Evolutionary conservation across 2,113 vertebrate genomes (phyloP).

Genomic region (Varanus komodoensis): DNA sequence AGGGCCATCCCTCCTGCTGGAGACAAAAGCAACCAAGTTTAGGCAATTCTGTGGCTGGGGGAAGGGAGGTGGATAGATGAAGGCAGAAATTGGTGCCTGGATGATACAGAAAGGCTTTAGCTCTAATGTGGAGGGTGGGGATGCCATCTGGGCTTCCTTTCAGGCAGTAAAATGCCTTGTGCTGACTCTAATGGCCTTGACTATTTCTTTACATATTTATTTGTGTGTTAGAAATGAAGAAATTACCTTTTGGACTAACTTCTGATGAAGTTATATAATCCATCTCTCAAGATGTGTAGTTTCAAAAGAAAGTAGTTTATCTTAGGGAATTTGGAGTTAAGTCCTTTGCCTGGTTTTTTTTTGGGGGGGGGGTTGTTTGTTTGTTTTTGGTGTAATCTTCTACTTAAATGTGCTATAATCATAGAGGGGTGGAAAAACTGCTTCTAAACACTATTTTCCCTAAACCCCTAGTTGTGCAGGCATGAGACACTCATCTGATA

Average conservation of each 20-base stretch:
- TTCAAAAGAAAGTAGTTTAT: slow-evolving; percentile 20
- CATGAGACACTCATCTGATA: neutral
- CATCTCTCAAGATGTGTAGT: neutral
- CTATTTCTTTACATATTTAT: neutral
- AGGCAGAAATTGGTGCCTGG: too few relatives aligned
- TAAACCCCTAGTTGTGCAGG: neutral
- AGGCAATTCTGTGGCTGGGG: too few relatives aligned
- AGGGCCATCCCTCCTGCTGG: neutral
- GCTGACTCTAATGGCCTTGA: neutral
- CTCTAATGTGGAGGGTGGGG: too few relatives aligned
- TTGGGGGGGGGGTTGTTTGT: neutral
- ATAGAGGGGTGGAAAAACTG: slow-evolving; percentile 9
- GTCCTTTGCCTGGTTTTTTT: neutral
- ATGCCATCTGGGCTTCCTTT: too few relatives aligned
- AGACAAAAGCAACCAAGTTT: too few relatives aligned
- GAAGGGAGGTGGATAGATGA: too few relatives aligned
- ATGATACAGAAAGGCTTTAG: too few relatives aligned
- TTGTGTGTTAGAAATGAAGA: slow-evolving; percentile 6
- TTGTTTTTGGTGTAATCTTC: neutral
- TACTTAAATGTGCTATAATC: slow-evolving; percentile 2
- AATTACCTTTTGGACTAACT: neutral
- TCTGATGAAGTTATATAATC: neutral
- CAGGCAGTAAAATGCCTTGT: too few relatives aligned
- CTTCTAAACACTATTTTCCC: neutral
- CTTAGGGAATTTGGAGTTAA: slow-evolving; percentile 25